These are phyloP conservation scores for Anastrepha ludens DNA, from an alignment of 1,140 invertebrate species.

Conservation along the genomic window DNA sequence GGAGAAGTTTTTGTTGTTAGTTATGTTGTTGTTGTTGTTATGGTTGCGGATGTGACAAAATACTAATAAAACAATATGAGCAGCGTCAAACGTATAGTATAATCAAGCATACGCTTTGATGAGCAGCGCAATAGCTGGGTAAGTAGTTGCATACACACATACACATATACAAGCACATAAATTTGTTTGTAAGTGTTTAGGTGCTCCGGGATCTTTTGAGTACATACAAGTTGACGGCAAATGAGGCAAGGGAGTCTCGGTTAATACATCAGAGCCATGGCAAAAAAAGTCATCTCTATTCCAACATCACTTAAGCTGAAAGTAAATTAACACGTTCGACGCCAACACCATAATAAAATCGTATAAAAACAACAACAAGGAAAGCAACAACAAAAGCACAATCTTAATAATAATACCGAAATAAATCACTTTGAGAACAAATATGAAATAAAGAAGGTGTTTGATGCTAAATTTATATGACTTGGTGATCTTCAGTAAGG, in stretches of 20 bases:
- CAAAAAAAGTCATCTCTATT: constrained; percentile 1
- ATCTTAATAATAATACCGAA: background rate
- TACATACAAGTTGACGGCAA: too few species aligned
- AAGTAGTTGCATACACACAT: background rate
- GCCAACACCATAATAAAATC: too few species aligned
- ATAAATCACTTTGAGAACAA: background rate
- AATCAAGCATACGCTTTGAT: constrained; percentile 1
- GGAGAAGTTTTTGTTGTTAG: background rate
- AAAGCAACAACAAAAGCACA: background rate
- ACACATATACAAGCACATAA: background rate
- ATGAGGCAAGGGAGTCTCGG: too few species aligned
- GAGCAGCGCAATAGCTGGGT: background rate
- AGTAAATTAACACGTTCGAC: constrained; percentile 21
- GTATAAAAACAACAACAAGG: background rate
- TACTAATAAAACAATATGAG: constrained; percentile 22
- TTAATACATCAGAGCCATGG: constrained; percentile 30
- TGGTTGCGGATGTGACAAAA: constrained; percentile 13
- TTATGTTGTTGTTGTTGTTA: background rate
- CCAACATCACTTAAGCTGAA: background rate
- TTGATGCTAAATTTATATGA: background rate
- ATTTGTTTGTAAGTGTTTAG: constrained; percentile 5
- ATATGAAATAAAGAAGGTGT: background rate
- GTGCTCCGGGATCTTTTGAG: background rate
- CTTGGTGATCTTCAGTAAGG: background rate
- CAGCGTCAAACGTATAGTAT: background rate